Evolutionary conservation across 2,113 vertebrate species (phyloP).

Genomic region (Gadus chalcogrammus): DNA sequence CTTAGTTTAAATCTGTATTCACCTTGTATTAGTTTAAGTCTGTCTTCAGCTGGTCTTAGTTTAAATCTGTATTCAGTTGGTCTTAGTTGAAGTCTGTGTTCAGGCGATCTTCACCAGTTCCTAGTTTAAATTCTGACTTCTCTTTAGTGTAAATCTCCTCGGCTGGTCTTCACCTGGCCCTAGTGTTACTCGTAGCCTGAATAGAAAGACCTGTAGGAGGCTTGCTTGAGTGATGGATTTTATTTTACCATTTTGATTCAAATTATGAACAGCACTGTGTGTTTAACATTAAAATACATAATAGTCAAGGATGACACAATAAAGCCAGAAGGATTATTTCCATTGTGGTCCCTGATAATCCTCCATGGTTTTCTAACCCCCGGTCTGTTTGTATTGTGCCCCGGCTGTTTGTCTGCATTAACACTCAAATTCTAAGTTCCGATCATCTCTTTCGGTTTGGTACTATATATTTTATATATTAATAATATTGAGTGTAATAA

Average conservation of each 20-base stretch:
- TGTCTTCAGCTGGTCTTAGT: not conserved
- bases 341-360: no score
- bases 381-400: not conserved
- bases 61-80: not conserved
- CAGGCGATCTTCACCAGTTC: not conserved
- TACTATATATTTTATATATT: no score
- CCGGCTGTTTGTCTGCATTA: not conserved
- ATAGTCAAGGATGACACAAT: no score
- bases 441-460: not conserved
- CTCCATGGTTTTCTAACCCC: not conserved
- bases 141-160: no score
- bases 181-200: not conserved
- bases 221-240: no score
- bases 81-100: not conserved
- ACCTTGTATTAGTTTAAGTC: constrained; percentile 53
- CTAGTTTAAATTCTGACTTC: no score
- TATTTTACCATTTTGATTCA: no score
- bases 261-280: no score
- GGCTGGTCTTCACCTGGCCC: not conserved
- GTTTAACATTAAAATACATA: no score
- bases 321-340: no score
- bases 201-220: no score
- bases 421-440: not conserved
- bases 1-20: not conserved
- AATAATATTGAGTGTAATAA: no score